Evolutionary conservation across 1,140 invertebrate species (phyloP).

Genomic region (Asobara japonica): DNA sequence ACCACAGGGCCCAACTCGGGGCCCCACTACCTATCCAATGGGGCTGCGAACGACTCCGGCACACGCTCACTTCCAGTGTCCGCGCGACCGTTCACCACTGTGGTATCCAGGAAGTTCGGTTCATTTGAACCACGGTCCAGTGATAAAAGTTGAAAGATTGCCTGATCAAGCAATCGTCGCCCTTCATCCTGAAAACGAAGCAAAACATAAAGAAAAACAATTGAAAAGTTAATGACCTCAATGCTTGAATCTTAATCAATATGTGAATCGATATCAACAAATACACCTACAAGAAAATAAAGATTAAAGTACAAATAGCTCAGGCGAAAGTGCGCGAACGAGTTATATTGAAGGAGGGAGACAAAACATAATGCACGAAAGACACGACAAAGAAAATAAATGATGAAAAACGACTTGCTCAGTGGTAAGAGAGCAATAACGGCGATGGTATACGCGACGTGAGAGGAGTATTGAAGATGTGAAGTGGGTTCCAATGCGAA

Average conservation of each 20-base stretch:
- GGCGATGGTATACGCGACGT: constrained; percentile 28
- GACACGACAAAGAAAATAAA: constrained; percentile 6
- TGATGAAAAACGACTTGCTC: constrained; percentile 28
- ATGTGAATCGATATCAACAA: not conserved
- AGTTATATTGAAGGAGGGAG: not conserved
- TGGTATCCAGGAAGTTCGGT: constrained; percentile 16
- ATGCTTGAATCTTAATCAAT: too few species aligned
- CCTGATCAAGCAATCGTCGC: too few species aligned
- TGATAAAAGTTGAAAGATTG: too few species aligned
- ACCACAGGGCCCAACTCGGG: not conserved
- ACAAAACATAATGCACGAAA: not conserved
- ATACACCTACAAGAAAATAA: not conserved
- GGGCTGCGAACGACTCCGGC: constrained; percentile 26
- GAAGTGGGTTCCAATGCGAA: not conserved
- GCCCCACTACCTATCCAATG: constrained; percentile 26
- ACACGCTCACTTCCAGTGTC: constrained; percentile 35
- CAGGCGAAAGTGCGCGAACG: constrained; percentile 7
- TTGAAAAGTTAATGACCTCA: too few species aligned
- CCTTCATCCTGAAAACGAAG: too few species aligned
- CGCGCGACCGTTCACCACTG: constrained; percentile 27
- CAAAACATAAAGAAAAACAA: too few species aligned
- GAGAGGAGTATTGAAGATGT: constrained; percentile 18
- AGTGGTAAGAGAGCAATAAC: constrained; percentile 33
- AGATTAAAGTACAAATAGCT: not conserved
- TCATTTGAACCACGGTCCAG: not conserved